A percentile compares a stretch with the other conserved stretches of the same genome.
These are phyloP conservation scores for Phalera bucephala DNA, from an alignment of 2,888 invertebrate genomes.

Conservation along the genomic window DNA sequence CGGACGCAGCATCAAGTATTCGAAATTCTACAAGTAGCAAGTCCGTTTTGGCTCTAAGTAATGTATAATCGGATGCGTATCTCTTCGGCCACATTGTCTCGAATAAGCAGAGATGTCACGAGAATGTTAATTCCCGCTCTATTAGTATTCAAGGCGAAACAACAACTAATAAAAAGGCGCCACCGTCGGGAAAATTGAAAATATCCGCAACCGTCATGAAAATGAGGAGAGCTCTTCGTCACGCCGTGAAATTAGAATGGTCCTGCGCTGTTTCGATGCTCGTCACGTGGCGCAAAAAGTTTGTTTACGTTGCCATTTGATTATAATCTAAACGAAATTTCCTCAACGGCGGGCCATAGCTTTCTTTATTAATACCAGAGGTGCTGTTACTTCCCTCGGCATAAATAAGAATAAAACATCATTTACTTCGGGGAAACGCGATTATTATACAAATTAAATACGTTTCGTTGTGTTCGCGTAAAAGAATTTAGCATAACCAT, in stretches of 20 bases:
- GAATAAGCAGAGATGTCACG: conserved; percentile 52
- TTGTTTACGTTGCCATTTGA: conserved; percentile 76
- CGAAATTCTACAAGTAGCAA: too few species aligned
- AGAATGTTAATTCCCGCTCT: conserved; percentile 65
- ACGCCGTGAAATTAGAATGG: conserved; percentile 74
- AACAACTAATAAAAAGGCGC: conserved; percentile 79
- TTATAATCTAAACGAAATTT: conserved; percentile 61
- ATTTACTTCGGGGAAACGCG: conserved; percentile 28
- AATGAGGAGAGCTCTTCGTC: conserved; percentile 73
- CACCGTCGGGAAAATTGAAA: conserved; percentile 78
- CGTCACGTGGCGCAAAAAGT: conserved; percentile 67
- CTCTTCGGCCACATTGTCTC: conserved; percentile 29
- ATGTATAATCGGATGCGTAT: conserved; percentile 10
- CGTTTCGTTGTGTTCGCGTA: conserved; percentile 16
- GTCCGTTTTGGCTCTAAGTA: too few species aligned
- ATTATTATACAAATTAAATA: conserved; percentile 33
- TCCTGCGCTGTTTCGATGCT: conserved; percentile 55
- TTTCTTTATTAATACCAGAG: conserved; percentile 38
- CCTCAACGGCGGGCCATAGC: conserved; percentile 46
- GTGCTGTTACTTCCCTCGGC: conserved; percentile 26
- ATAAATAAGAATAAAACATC: conserved; percentile 34
- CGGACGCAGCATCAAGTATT: too few species aligned
- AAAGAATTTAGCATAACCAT: conserved; percentile 10
- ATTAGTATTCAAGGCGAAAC: conserved; percentile 79
- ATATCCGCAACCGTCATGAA: conserved; percentile 79